Evolutionary conservation across 2,797 vertebrate species (phyloP).

Genomic region (Tarsius wallacei): DNA sequence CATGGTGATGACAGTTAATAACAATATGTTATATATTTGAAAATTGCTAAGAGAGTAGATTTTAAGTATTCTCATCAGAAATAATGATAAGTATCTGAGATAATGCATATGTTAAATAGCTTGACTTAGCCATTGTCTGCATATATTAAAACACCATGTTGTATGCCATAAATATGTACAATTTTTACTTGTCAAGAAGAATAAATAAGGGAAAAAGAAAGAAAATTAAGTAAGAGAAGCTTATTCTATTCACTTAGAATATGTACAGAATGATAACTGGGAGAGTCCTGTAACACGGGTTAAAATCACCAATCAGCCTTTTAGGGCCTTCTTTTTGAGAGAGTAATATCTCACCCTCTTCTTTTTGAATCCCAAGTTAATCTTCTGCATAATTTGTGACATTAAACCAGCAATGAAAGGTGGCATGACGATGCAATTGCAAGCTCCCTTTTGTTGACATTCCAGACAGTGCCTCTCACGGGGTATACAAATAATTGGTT

Average conservation of each 20-base stretch:
- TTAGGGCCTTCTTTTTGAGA: not conserved
- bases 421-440: not conserved
- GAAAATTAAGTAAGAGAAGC: not conserved
- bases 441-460: not conserved
- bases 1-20: not conserved
- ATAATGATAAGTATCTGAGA: not conserved
- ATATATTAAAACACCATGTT: not conserved
- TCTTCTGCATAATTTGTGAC: slow-evolving; percentile 10
- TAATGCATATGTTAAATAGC: not conserved
- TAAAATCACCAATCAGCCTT: not conserved
- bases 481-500: not conserved
- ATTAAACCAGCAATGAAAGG: not conserved
- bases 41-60: not conserved
- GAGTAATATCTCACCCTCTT: not conserved
- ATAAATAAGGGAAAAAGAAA: not conserved
- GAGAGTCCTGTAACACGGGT: not conserved
- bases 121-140: not conserved
- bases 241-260: not conserved
- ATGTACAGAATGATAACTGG: not conserved
- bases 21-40: not conserved
- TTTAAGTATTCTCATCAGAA: not conserved
- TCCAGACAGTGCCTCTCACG: not conserved
- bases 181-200: not conserved
- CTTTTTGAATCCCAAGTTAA: not conserved
- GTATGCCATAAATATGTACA: not conserved